Evolutionary conservation across 2,113 vertebrate genomes (phyloP), one percentile per base, ranked within the genome.

Genomic region (Falco punctatus): DNA sequence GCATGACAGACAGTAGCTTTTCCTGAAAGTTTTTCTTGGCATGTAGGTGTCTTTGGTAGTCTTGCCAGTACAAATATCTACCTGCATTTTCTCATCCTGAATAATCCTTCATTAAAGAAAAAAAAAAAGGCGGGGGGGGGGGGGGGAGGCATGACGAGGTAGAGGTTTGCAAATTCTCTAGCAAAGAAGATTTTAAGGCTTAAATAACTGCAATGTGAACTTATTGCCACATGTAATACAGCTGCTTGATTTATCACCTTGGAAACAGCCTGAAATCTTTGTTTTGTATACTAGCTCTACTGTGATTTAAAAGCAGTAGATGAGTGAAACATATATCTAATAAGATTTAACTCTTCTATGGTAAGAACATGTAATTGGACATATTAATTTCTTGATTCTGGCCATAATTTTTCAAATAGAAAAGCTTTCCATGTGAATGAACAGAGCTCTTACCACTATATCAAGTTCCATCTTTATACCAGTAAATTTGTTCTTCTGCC

Each of bases 161-260:
- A 62, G 11, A 32, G 22, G 32, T 20, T 81, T 94, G 23, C 52
- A 71, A 90, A 81, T 87, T 33, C 33, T 84, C 42, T 35, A 52
- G 78, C 38, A 85, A 75, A 86, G 79, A 74, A 79, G 70, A 85
- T 82, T 93, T 94, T 67, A 74, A 90, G 49, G 61, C 73, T 93
- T 93, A 89, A 91, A 67, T 92, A 93, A 79, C 70, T 88, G 52
- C 65, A 74, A 8, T 64, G 26, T 95, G 88, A 95, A 95, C 92
- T 95, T 81, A 54, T 46, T 92, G 92, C 78, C 73, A 87, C 64
- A 51, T 38, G 57, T 67, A 82, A 88, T 88, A 81, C 62, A 88
- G 40, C 81, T 81, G 67, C 88, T 75, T 95, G 92, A 94, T 94
- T 97, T 89, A 95, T 97, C 52, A 87, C 92, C 95, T 90, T 95